Evolutionary conservation across 2,113 vertebrate species (phyloP).

Genomic region (Lepidothrix coronata): DNA sequence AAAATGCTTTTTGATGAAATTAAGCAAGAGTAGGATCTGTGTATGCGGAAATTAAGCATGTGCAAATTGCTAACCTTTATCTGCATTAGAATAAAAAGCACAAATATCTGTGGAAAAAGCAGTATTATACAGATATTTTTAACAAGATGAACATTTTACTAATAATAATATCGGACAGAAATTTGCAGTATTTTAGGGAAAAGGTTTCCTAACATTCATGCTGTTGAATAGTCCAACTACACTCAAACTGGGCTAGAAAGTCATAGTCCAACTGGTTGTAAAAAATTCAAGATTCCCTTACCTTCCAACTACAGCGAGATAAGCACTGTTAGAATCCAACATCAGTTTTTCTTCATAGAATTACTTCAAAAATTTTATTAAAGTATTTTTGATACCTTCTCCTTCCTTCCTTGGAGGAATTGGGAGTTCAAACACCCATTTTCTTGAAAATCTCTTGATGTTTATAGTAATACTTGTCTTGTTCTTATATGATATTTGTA

Average conservation of each 20-base stretch:
- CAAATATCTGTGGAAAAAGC: not conserved
- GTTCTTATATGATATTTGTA: not conserved
- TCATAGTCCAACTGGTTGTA: not conserved
- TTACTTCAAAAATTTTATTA: not conserved
- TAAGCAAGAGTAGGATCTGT: not conserved
- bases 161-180: not conserved
- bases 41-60: not conserved
- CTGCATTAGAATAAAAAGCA: not conserved
- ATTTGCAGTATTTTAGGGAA: not conserved
- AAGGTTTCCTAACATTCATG: not conserved
- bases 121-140: not conserved
- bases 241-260: not conserved
- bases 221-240: not conserved
- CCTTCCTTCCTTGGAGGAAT: not conserved
- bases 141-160: not conserved
- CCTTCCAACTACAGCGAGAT: not conserved
- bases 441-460: not conserved
- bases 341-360: not conserved
- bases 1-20: not conserved
- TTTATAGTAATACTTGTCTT: not conserved
- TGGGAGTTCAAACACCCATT: not conserved
- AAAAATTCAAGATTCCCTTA: not conserved
- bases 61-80: not conserved
- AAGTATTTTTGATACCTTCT: not conserved
- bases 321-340: too few species aligned